Base-by-base conservation (phyloP, 2,797 vertebrate species). In the Moxostoma hubbsi region DNA sequence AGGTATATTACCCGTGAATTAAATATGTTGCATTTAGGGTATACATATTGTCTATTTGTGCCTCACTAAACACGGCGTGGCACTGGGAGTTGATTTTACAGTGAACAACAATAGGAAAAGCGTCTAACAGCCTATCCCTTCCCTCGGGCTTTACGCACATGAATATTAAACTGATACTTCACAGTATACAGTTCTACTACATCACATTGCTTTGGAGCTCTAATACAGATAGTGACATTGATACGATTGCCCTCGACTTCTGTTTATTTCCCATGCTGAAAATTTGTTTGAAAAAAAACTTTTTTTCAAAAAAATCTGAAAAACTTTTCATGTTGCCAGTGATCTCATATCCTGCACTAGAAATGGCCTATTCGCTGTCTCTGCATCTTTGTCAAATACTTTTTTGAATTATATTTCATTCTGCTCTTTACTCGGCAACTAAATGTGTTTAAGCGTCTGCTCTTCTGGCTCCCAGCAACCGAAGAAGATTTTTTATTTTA, bases 81-180 rank as follows among this genome's bases (percentile, higher is more conserved):
- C 80, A 79, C 67, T 46, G 57, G 63, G 55, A 76, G 63, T 71
- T 66, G 78, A 24, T 82, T 77, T 79, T 55, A 57, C 73, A 43
- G 50, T 70, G 65, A 46, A 71, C 59, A 43, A 18, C 59, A 58
- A 54, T 24, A 24, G 24, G 51, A 58, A 74, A 65, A 72, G 67
- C 55, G 65, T 59, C 62, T 67, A 82, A 73, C 16, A 51, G 62
- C 45, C 81, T 43, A 71, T 49, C 64, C 55, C 58, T 64, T 74
- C 65, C 71, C 63, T 46, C 77, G 58, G 62, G 72, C 50, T 58
- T 71, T 64, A 55, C 64, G 1, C 62, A 74, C 36, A 82, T 82
- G 51, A 78, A 78, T 78, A 78, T 70, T 58, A 73, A 82, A 79
- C 12, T 63, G 49, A 66, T 71, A 18, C 59, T 62, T 2, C 43